These are phyloP conservation scores for Gasteruption jaculator DNA, from an alignment of 2,888 invertebrate species.

Conservation along the genomic window DNA sequence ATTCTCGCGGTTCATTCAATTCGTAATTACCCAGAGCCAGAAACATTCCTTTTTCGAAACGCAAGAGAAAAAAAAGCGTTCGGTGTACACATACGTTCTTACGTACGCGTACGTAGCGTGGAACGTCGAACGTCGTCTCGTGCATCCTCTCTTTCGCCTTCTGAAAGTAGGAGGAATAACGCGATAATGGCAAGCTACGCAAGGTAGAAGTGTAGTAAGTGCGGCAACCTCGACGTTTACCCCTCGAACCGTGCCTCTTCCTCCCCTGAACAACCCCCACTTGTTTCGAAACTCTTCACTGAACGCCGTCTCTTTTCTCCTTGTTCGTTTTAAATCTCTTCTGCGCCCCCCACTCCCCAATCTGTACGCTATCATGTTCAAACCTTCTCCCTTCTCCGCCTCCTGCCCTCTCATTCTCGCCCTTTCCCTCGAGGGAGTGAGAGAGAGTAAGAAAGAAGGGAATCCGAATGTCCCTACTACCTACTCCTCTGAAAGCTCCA, in stretches of 20 bases:
- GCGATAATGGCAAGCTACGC: slow-evolving; percentile 44
- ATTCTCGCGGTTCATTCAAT: too few relatives aligned
- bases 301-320: slow-evolving; percentile 13
- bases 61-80: too few relatives aligned
- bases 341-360: slow-evolving; percentile 4
- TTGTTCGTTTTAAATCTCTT: neutral
- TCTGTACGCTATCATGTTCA: slow-evolving; percentile 10
- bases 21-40: too few relatives aligned
- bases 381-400: neutral
- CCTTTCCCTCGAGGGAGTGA: slow-evolving; percentile 10
- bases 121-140: too few relatives aligned
- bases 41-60: too few relatives aligned
- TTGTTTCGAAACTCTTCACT: too few relatives aligned
- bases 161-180: slow-evolving; percentile 42
- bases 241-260: slow-evolving; percentile 19
- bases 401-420: slow-evolving; percentile 8
- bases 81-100: too few relatives aligned
- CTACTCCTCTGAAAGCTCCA: too few relatives aligned
- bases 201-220: slow-evolving; percentile 43
- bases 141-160: too few relatives aligned
- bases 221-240: slow-evolving; percentile 38
- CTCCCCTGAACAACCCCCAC: too few relatives aligned
- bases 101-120: too few relatives aligned
- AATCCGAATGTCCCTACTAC: too few relatives aligned
- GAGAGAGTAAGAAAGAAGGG: slow-evolving; percentile 4